Evolutionary conservation across 2,797 vertebrate species (phyloP).

Genomic region (Pitangus sulphuratus): DNA sequence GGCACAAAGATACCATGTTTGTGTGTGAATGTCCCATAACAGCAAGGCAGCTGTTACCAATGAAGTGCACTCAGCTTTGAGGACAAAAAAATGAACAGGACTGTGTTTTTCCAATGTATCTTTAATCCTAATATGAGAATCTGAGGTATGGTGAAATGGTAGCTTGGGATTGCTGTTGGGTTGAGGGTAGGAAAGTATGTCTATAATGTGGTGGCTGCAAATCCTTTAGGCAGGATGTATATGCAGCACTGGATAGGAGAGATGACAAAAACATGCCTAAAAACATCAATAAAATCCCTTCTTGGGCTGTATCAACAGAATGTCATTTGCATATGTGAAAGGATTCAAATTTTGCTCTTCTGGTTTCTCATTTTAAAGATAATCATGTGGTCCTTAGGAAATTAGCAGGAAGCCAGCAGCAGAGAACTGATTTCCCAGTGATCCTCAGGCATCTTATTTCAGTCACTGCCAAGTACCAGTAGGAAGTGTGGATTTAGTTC

Average conservation of each 20-base stretch:
- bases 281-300: not conserved
- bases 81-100: not conserved
- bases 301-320: not conserved
- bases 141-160: not conserved
- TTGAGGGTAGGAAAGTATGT: not conserved
- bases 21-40: not conserved
- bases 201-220: not conserved
- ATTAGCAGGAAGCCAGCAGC: conserved; percentile 57
- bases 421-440: conserved; percentile 47
- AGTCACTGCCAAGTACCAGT: conserved; percentile 40
- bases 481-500: conserved; percentile 57
- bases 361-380: conserved; percentile 35
- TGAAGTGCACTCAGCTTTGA: not conserved
- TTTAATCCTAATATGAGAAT: not conserved
- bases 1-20: not conserved
- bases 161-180: not conserved
- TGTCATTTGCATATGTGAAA: conserved; percentile 40
- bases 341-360: conserved; percentile 5
- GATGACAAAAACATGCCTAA: not conserved
- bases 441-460: conserved; percentile 57
- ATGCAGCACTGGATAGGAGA: not conserved
- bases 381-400: conserved; percentile 48
- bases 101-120: not conserved
- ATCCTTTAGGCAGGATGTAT: not conserved
- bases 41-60: not conserved